Base-by-base conservation (phyloP, 2,888 invertebrate genomes). In the Masnerella sp. region DNA sequence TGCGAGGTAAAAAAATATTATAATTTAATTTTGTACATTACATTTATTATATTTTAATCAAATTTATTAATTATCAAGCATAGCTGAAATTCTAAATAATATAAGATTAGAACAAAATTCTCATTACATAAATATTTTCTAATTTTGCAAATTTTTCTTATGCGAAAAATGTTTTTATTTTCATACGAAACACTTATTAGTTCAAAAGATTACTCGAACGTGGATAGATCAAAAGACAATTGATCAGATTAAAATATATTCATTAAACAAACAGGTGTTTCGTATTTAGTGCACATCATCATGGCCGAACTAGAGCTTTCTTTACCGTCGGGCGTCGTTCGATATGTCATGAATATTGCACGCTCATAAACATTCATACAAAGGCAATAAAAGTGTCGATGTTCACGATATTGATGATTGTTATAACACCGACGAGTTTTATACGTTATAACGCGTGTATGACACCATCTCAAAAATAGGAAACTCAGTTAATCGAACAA, bases 271-370 rank as follows among this genome's bases (percentile, higher is more conserved):
- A 67, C 51, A 58, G 67, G 49, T 58, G 58, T 67, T 42, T 42
- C 22, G 47, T 51, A 49, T 67, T 49, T 51, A 58, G 42, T 34
- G 42, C 67, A 51, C 56, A 58, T 58, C 49, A 36, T 28, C 42
- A 67, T 34, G 42, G 40, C 58, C 51, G 42, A 20, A 38, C 49
- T 34, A 59, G 34, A 18, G 14, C 51, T 59, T 51, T 59, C 51
- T 59, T 58, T 59, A 36, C 68, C 68, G 68, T 68, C 68, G 68
- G 47, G 15, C 36, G 40, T 30, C 58, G 68, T 34, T 59, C 67
- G 67, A 67, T 67, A 67, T 12, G 15, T 25, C 12, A 58, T 49
- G 58, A 67, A 67, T 67, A 67, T 58, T 58, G 42, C 49, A 49
- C 15, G 34, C 40, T 49, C 67, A 42, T 43, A 51, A 58, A 51